Evolutionary conservation across 2,888 invertebrate genomes (phyloP).

Genomic region (Sinohyriopsis cumingii): DNA sequence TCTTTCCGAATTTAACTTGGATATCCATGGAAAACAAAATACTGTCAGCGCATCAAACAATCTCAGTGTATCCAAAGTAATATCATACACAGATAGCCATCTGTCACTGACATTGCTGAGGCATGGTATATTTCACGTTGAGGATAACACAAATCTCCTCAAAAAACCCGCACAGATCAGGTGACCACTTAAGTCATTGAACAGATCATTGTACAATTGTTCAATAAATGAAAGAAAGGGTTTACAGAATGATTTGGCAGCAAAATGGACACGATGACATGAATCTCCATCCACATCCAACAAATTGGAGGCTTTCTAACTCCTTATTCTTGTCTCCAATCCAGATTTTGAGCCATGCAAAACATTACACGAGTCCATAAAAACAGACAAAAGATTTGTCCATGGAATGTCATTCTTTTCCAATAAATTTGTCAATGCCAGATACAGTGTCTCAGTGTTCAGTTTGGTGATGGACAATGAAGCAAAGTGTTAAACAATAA

Average conservation of each 20-base stretch:
- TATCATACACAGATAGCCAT: conserved; percentile 42
- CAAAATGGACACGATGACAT: conserved; percentile 48
- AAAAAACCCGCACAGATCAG: conserved; percentile 31
- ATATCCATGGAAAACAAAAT: conserved; percentile 22
- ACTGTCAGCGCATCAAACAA: conserved; percentile 31
- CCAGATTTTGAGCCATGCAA: conserved; percentile 44
- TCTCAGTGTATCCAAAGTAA: conserved; percentile 25
- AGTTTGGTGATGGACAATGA: conserved; percentile 23
- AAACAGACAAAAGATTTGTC: conserved; percentile 39
- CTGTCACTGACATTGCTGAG: conserved; percentile 32
- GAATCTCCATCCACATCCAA: conserved; percentile 50
- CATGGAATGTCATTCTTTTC: conserved; percentile 36
- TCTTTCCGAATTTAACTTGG: conserved; percentile 6
- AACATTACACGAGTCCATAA: too few species aligned
- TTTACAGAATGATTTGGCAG: conserved; percentile 40
- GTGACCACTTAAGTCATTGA: conserved; percentile 45
- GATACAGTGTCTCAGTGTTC: conserved; percentile 16
- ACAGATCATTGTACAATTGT: conserved; percentile 31
- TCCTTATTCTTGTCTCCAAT: conserved; percentile 36
- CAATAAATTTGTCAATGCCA: conserved; percentile 18
- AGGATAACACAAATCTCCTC: conserved; percentile 28
- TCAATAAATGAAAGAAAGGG: conserved; percentile 35
- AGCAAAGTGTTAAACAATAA: conserved; percentile 30
- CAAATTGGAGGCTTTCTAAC: conserved; percentile 30
- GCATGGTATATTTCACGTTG: conserved; percentile 26